These are phyloP conservation scores for Metallyticus violacea DNA, from an alignment of 2,888 invertebrate species.

Conservation along the genomic window DNA sequence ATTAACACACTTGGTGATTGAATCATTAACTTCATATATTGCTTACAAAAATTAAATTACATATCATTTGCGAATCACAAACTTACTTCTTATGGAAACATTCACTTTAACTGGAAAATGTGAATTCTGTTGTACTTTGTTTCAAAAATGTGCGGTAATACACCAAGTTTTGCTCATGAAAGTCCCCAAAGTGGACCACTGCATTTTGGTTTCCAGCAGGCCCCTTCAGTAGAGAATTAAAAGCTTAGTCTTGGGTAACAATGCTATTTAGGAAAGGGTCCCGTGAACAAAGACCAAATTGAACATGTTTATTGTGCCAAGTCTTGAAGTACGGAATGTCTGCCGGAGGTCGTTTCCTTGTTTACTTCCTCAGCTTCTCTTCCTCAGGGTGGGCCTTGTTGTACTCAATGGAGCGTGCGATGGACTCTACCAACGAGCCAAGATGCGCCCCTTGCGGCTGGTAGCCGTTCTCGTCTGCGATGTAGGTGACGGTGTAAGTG, in stretches of 20 bases:
- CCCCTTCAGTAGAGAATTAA: neutral
- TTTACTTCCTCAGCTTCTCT: neutral
- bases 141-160: too few species aligned
- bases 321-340: neutral
- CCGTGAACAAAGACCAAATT: neutral
- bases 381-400: conserved; percentile 46
- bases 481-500: conserved; percentile 38
- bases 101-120: too few species aligned
- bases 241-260: neutral
- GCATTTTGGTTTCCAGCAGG: neutral
- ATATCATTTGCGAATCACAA: too few species aligned
- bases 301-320: neutral
- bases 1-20: neutral
- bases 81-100: too few species aligned
- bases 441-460: conserved; percentile 32
- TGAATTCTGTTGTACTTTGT: too few species aligned
- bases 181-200: neutral
- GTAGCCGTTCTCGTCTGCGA: conserved; percentile 35
- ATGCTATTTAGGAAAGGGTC: neutral
- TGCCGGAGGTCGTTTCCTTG: neutral
- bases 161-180: neutral
- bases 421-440: conserved; percentile 12
- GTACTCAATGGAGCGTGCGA: conserved; percentile 32
- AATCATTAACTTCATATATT: neutral
- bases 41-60: neutral